Conservation (phyloP, 2,888 invertebrate genomes). For the Argyresthia albistria region DNA sequence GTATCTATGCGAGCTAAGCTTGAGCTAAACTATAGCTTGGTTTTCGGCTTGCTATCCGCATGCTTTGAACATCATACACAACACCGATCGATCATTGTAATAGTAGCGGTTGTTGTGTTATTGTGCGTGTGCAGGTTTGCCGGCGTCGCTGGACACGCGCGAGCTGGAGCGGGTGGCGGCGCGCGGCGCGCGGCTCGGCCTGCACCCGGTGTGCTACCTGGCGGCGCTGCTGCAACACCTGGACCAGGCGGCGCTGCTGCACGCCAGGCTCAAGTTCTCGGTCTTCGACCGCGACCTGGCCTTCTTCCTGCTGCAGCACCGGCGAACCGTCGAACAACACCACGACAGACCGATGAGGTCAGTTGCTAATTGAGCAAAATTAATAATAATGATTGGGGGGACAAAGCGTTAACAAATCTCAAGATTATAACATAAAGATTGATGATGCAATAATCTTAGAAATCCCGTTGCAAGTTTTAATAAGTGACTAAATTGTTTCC, state of each 20-base stretch:
- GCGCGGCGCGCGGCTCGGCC: conserved; percentile 59
- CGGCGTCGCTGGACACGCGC: conserved; percentile 74
- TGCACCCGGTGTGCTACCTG: conserved; percentile 83
- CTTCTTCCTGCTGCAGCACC: conserved; percentile 81
- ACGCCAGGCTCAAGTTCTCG: conserved; percentile 86
- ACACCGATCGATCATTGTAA: no score
- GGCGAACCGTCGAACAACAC: conserved; percentile 58
- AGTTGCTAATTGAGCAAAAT: conserved; percentile 18
- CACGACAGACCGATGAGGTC: conserved; percentile 67
- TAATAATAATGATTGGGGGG: no score
- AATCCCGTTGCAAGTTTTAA: no score
- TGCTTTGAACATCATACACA: no score
- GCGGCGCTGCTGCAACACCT: conserved; percentile 77
- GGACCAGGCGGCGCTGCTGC: conserved; percentile 80
- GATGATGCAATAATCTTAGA: no score
- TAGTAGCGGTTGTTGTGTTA: no score
- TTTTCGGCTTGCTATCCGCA: no score
- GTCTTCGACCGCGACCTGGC: conserved; percentile 87
- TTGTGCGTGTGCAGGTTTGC: conserved; percentile 80
- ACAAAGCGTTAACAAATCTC: no score
- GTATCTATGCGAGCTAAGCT: no score
- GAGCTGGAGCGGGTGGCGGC: conserved; percentile 78
- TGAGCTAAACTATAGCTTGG: no score
- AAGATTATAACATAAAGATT: no score
- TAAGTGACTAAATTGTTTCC: no score